A percentile compares a stretch with the other conserved stretches of the same genome.
Evolutionary conservation across 2,797 vertebrate species (phyloP).

Genomic region (Danio tinwini): DNA sequence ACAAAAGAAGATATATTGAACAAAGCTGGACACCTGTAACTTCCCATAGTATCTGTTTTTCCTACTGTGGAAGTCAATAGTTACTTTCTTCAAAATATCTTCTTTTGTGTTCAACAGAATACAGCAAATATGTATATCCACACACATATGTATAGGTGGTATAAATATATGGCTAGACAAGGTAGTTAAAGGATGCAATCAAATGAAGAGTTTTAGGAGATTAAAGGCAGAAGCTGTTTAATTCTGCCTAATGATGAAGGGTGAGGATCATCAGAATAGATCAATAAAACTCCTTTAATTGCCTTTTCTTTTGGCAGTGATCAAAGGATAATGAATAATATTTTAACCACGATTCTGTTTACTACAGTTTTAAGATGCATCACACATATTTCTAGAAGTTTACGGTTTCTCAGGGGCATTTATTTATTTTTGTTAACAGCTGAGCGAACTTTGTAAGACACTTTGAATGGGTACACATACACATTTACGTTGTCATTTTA

Average conservation of each 20-base stretch:
- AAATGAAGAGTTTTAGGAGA: conserved; percentile 60
- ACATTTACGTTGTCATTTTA: not conserved
- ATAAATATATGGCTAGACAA: conserved; percentile 14
- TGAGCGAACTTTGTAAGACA: not conserved
- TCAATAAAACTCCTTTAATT: conserved; percentile 54
- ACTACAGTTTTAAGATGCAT: conserved; percentile 27
- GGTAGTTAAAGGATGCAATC: conserved; percentile 67
- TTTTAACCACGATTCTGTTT: not conserved
- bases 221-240: conserved; percentile 50
- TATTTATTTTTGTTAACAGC: not conserved
- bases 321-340: conserved; percentile 45
- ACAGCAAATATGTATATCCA: too few relatives aligned
- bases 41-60: too few relatives aligned
- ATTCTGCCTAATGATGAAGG: conserved; percentile 44
- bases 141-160: too few relatives aligned
- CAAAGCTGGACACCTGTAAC: too few relatives aligned
- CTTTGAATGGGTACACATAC: not conserved
- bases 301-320: conserved; percentile 34
- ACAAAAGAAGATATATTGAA: too few relatives aligned
- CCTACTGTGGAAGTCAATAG: too few relatives aligned
- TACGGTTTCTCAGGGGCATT: not conserved
- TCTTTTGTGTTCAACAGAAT: too few relatives aligned
- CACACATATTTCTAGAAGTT: not conserved
- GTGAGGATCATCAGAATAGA: conserved; percentile 36
- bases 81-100: too few relatives aligned